These are phyloP conservation scores for Idris sp. DNA, from an alignment of 1,140 invertebrate genomes.

Conservation along the genomic window DNA sequence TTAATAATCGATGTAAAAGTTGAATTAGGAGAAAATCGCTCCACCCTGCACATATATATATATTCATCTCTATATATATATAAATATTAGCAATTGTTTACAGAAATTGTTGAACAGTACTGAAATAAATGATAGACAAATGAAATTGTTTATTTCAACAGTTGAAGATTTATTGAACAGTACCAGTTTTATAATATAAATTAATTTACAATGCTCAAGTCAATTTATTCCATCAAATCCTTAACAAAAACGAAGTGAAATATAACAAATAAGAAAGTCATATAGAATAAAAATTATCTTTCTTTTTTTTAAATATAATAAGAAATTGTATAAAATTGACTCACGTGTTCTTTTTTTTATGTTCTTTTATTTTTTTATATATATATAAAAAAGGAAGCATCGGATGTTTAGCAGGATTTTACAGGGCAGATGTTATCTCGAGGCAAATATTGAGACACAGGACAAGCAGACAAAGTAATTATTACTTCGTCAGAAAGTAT, in stretches of 20 bases:
- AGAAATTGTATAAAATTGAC: constrained; percentile 42
- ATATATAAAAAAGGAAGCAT: constrained; percentile 50
- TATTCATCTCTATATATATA: no score
- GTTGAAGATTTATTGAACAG: no score
- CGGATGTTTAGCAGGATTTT: constrained; percentile 17
- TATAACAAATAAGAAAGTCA: constrained; percentile 35
- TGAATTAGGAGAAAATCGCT: constrained; percentile 66
- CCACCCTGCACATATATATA: constrained; percentile 46
- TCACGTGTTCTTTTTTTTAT: neutral
- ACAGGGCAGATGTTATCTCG: constrained; percentile 16
- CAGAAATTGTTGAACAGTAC: no score
- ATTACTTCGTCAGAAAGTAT: constrained; percentile 24
- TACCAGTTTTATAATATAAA: no score
- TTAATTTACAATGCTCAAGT: no score
- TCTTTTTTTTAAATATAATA: no score
- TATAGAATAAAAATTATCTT: constrained; percentile 6
- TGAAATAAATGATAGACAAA: no score
- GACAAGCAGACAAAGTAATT: constrained; percentile 17
- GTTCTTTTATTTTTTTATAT: no score
- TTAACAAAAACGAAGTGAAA: constrained; percentile 28
- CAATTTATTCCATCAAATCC: no score
- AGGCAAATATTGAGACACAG: constrained; percentile 7
- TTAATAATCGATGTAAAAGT: constrained; percentile 70
- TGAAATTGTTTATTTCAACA: no score
- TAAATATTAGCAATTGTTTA: constrained; percentile 2